phyloP scores from a whole-genome alignment of 2,888 invertebrate species.

The Ophioninae sp. region DNA sequence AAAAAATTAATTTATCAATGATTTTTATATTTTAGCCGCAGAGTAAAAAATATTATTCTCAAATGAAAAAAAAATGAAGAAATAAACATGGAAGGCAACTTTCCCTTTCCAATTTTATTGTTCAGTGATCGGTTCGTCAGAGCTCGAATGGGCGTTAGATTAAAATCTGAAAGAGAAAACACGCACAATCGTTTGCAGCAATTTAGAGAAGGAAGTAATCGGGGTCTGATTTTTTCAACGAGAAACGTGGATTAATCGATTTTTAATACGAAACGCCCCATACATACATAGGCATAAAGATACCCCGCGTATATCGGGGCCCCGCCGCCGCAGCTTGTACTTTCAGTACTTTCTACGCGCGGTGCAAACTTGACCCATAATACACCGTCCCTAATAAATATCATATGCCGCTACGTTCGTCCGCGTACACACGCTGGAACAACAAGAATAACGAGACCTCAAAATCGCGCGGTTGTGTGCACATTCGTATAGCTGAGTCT shows the following conservation, averaged over 20 bases:
- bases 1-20: too few species aligned
- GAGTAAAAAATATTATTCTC: too few species aligned
- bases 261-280: slow-evolving; percentile 1
- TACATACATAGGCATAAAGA: slow-evolving; percentile 10
- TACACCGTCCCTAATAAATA: slow-evolving; percentile 34
- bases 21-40: too few species aligned
- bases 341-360: slow-evolving; percentile 48
- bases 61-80: too few species aligned
- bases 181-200: not conserved
- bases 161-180: not conserved
- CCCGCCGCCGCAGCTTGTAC: slow-evolving; percentile 32
- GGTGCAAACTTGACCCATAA: slow-evolving; percentile 43
- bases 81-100: too few species aligned
- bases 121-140: not conserved
- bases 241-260: not conserved
- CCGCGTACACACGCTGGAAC: slow-evolving; percentile 5
- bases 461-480: not conserved
- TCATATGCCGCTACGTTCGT: slow-evolving; percentile 28
- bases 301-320: slow-evolving; percentile 8
- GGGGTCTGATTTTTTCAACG: not conserved
- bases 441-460: not conserved
- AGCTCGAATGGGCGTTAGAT: not conserved
- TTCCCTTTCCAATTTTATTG: too few species aligned
- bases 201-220: not conserved
- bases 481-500: not conserved